Base-by-base conservation (phyloP, 2,113 vertebrate genomes). In the Condylura cristata region DNA sequence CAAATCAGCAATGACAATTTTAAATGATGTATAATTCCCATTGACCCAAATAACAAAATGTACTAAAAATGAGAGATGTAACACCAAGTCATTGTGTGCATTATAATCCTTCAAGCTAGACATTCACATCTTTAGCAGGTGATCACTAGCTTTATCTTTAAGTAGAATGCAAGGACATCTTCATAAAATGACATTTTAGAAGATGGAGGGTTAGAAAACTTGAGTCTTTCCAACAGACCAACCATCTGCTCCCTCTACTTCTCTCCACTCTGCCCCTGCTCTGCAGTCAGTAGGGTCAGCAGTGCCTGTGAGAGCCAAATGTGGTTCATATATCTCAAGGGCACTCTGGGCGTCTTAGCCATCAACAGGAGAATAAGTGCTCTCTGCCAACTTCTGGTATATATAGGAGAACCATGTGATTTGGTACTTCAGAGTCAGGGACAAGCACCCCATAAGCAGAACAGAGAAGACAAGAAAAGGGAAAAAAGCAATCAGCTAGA, bases 41-140 rank as follows among this genome's bases (percentile, higher is more conserved):
- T 92, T 88, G 81, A 72, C 86, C 71, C 86, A 96, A 86, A 81
- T 95, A 86, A 74, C 94, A 80, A 63, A 86, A 80, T 84, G 41
- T 51, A 65, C 87, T 72, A 41, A 93, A 93, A 84, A 53, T 18
- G 68, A 61, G 46, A 95, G 37, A 26, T 24, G 3, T 70, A 82
- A 56, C 65, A 34, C 16, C 63, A 91, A 83, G 44, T 89, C 60
- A 65, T 22, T 7, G 22, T n/a, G 6, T 90, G 44, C 39, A 39
- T 93, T 80, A 66, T 41, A 56, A 93, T 81, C 75, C 74, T 94
- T 96, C 91, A 91, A 46, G 46, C 51, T 12, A 84, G 86, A 87
- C 90, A 48, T 26, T 71, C 83, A 14, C 83, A 78, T 83, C 86
- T 58, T 60, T 53, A 71, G 80, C 0, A 0, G 6, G 24, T 61